Percentiles rank a stretch among this genome's conserved stretches.
Evolutionary conservation across 2,797 vertebrate species (phyloP).

Genomic region (Lutra lutra): DNA sequence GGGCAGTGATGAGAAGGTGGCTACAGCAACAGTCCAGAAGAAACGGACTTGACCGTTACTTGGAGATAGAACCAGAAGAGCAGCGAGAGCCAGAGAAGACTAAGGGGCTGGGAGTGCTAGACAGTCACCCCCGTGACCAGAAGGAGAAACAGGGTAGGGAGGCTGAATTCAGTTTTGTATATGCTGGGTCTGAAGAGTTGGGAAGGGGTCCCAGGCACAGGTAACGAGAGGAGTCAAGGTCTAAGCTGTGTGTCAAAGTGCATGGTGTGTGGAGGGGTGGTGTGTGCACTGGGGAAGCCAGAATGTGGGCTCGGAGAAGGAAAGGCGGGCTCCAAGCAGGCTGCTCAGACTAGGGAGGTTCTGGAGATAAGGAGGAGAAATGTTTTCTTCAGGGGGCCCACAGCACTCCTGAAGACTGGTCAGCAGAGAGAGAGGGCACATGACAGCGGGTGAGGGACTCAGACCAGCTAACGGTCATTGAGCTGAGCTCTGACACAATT

Average conservation of each 20-base stretch:
- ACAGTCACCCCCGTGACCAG: neutral
- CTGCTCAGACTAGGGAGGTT: neutral
- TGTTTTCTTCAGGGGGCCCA: neutral
- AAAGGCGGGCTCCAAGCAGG: neutral
- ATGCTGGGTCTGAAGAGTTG: neutral
- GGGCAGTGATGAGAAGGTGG: neutral
- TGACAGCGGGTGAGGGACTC: neutral
- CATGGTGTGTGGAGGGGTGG: neutral
- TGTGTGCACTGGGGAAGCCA: neutral
- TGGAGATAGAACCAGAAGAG: neutral
- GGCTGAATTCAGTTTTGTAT: neutral
- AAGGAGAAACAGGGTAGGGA: neutral
- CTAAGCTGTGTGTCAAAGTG: neutral
- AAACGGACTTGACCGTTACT: neutral
- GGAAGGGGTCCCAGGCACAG: neutral
- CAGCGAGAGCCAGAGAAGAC: neutral
- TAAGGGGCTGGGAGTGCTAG: neutral
- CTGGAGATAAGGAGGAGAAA: neutral
- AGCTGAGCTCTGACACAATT: neutral
- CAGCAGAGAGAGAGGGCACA: neutral
- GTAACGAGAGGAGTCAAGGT: neutral
- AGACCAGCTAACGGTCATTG: neutral
- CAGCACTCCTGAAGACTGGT: neutral
- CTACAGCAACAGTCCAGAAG: neutral
- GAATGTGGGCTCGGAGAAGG: neutral